Evolutionary conservation across 1,140 invertebrate species (phyloP).

Genomic region (Yoshiicerus persimilis): DNA sequence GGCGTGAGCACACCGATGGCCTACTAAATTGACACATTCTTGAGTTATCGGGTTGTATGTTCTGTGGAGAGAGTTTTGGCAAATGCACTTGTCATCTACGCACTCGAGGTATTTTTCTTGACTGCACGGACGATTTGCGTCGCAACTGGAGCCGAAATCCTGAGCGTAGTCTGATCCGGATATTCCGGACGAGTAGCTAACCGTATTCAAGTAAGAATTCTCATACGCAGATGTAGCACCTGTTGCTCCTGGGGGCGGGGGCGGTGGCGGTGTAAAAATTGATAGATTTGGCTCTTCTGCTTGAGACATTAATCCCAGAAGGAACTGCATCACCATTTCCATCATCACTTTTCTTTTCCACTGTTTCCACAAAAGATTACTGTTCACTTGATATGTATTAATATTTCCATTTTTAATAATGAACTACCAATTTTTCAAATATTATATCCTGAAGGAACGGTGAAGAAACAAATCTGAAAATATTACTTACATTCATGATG

Average conservation of each 20-base stretch:
- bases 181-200: background rate
- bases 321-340: background rate
- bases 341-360: background rate
- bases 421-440: too few species aligned
- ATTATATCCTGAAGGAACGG: too few species aligned
- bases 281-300: background rate
- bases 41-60: background rate
- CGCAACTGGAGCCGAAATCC: background rate
- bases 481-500: too few species aligned
- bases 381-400: too few species aligned
- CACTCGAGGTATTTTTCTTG: background rate
- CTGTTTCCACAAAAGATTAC: background rate
- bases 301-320: background rate
- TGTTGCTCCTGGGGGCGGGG: background rate
- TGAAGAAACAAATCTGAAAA: too few species aligned
- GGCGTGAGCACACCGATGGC: background rate
- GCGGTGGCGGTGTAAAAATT: background rate
- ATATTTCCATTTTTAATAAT: too few species aligned
- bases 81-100: slow-evolving; percentile 15
- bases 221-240: background rate
- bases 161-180: background rate
- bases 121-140: background rate
- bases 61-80: slow-evolving; percentile 6
- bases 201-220: background rate
- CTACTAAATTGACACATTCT: slow-evolving; percentile 29